phyloP scores from a whole-genome alignment of 2,888 invertebrate genomes.

The Lingula anatina region DNA sequence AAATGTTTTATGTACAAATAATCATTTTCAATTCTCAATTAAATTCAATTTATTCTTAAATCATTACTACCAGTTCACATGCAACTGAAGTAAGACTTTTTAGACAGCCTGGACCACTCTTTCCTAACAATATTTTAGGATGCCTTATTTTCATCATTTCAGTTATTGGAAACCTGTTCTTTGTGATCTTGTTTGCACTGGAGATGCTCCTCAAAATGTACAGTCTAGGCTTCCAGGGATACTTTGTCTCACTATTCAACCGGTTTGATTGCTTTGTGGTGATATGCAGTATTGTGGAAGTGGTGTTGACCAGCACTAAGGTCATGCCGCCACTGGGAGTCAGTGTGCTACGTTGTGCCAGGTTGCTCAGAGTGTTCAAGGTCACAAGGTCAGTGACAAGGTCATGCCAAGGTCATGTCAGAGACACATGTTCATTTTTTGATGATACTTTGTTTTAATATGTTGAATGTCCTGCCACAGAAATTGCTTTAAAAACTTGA shows the following conservation, averaged over 20 bases:
- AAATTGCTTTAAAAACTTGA: no score
- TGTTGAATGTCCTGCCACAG: no score
- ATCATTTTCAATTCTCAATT: no score
- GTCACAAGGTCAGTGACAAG: constrained; percentile 84
- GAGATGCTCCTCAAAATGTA: constrained; percentile 99
- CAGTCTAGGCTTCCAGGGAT: constrained; percentile 94
- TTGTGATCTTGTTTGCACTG: constrained; percentile 94
- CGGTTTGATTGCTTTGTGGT: constrained; percentile 99
- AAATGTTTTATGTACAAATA: no score
- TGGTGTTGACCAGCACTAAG: constrained; percentile 82
- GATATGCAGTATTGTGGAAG: constrained; percentile 95
- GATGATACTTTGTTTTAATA: no score
- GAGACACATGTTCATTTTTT: no score
- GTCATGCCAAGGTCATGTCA: no score
- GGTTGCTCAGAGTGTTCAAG: constrained; percentile 95
- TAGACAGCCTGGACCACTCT: no score
- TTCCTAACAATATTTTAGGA: no score
- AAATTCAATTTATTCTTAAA: no score
- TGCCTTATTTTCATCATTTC: constrained; percentile 44
- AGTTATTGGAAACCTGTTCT: constrained; percentile 95
- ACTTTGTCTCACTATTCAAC: constrained; percentile 98
- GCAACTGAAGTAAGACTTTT: no score
- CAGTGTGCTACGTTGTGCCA: constrained; percentile 94
- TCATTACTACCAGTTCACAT: no score
- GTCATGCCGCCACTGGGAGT: constrained; percentile 97